phyloP scores from a whole-genome alignment of 2,113 vertebrate genomes.

The Zosterops hypoxanthus region DNA sequence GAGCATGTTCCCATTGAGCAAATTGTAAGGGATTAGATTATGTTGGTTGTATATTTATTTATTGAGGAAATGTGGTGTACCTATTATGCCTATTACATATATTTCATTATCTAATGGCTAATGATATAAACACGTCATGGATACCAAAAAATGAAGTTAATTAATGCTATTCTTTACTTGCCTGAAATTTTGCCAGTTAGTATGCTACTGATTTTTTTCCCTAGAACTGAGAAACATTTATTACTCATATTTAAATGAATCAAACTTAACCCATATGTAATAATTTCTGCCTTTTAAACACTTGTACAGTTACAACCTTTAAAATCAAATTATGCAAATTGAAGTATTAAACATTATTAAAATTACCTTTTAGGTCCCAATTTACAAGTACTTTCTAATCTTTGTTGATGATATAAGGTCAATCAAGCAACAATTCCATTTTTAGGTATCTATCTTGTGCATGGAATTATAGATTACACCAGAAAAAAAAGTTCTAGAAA shows the following conservation, averaged over 20 bases:
- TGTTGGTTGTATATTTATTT: neutral
- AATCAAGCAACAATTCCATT: neutral
- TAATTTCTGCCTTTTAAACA: neutral
- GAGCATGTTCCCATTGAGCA: neutral
- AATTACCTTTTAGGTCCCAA: neutral
- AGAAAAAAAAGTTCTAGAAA: neutral
- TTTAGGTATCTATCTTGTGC: neutral
- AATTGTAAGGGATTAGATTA: neutral
- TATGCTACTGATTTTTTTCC: neutral
- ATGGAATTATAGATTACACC: neutral
- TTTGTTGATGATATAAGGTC: neutral
- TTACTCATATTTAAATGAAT: neutral
- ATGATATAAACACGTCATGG: neutral
- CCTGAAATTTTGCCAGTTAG: neutral
- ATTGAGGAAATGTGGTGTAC: neutral
- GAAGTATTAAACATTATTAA: neutral
- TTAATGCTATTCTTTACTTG: neutral
- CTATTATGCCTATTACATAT: neutral
- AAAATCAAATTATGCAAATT: neutral
- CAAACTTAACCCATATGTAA: neutral
- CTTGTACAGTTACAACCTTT: neutral
- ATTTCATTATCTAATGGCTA: neutral
- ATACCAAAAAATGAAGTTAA: neutral
- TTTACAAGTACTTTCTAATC: neutral
- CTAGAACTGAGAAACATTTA: neutral